Evolutionary conservation across 2,113 vertebrate species (phyloP).

Genomic region (Epinephelus fuscoguttatus): DNA sequence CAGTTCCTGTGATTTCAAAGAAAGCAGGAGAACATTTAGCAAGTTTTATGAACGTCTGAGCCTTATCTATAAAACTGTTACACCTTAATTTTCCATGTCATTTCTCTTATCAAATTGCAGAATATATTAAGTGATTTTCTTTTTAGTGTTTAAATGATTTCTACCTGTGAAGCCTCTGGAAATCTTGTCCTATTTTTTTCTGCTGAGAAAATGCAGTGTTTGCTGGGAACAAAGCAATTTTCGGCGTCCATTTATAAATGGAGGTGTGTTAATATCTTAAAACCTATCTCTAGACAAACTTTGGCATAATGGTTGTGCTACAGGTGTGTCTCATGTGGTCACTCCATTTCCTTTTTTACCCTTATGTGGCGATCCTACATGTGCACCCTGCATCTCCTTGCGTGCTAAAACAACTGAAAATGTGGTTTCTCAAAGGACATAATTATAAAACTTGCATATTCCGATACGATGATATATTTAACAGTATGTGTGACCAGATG

Average conservation of each 20-base stretch:
- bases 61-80: not conserved
- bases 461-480: not conserved
- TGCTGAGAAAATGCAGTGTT: not conserved
- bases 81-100: not conserved
- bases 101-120: not conserved
- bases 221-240: not conserved
- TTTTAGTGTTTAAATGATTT: not conserved
- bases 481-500: constrained; percentile 36
- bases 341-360: too few species aligned
- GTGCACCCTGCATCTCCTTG: not conserved
- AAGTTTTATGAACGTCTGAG: not conserved
- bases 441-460: not conserved
- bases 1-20: constrained; percentile 3
- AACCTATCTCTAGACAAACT: not conserved
- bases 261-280: not conserved
- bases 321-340: not conserved
- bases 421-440: not conserved
- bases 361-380: not conserved
- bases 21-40: not conserved
- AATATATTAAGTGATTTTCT: not conserved
- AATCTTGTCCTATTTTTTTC: not conserved
- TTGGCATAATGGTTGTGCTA: not conserved
- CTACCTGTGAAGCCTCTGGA: not conserved
- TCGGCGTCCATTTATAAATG: not conserved
- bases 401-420: not conserved